Evolutionary conservation across 2,888 invertebrate species (phyloP).

Genomic region (Drosophila silvestris): DNA sequence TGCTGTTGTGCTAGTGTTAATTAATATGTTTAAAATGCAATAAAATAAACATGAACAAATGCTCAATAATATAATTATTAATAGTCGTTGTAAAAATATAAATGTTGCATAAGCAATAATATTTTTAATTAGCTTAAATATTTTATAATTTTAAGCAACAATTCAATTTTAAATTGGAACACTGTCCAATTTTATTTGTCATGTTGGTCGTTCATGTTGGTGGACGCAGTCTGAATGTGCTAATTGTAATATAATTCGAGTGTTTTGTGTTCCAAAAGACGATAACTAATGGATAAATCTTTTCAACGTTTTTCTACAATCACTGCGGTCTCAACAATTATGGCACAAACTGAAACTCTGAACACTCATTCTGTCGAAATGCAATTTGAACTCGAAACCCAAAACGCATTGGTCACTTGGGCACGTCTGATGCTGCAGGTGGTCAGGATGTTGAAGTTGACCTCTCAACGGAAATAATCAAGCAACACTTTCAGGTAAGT

Average conservation of each 20-base stretch:
- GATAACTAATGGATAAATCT: constrained; percentile 51
- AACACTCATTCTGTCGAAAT: constrained; percentile 44
- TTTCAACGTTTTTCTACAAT: constrained; percentile 53
- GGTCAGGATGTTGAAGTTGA: constrained; percentile 85
- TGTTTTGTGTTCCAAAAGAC: constrained; percentile 6
- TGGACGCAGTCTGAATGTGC: constrained; percentile 43
- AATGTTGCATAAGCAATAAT: constrained; percentile 19
- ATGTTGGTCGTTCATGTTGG: constrained; percentile 48
- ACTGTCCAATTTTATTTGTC: not conserved
- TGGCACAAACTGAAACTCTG: constrained; percentile 37
- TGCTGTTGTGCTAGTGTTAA: constrained; percentile 35
- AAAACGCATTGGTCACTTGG: constrained; percentile 71
- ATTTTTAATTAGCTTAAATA: constrained; percentile 58
- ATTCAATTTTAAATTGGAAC: constrained; percentile 5
- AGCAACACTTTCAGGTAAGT: constrained; percentile 86
- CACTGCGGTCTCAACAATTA: constrained; percentile 34
- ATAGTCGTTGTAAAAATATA: constrained; percentile 13
- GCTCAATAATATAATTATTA: constrained; percentile 44
- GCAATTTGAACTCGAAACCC: constrained; percentile 40
- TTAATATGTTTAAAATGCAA: constrained; percentile 45
- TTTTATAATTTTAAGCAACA: constrained; percentile 5
- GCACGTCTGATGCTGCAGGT: constrained; percentile 81
- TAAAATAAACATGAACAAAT: constrained; percentile 31
- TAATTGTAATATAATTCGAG: constrained; percentile 19
- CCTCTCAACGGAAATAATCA: constrained; percentile 86